Evolutionary conservation across 2,797 vertebrate species (phyloP).

Genomic region (Okamejei kenojei): DNA sequence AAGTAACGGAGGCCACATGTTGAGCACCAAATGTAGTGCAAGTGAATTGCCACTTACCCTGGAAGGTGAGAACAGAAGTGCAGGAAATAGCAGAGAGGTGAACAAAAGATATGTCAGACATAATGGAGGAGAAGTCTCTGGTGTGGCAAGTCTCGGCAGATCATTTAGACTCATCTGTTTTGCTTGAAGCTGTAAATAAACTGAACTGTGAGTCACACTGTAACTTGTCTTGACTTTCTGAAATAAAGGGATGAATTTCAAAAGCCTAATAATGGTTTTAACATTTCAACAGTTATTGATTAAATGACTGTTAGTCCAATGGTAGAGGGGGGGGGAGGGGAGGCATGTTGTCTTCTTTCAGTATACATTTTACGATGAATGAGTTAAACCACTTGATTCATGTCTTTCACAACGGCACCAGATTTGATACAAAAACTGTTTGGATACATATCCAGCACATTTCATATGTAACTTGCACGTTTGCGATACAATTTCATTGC

Average conservation of each 20-base stretch:
- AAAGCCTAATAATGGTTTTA: neutral
- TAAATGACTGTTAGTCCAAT: neutral
- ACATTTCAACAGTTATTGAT: neutral
- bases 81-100: too few species aligned
- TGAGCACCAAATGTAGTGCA: too few species aligned
- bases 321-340: neutral
- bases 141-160: too few species aligned
- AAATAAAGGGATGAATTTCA: neutral
- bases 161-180: too few species aligned
- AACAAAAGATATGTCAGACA: too few species aligned
- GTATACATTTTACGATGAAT: neutral
- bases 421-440: neutral
- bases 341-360: neutral
- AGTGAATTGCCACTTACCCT: too few species aligned
- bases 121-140: too few species aligned
- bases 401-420: neutral
- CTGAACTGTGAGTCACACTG: too few species aligned
- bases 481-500: neutral
- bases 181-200: too few species aligned
- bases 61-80: too few species aligned
- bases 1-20: too few species aligned
- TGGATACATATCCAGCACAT: neutral
- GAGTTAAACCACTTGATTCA: neutral
- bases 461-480: neutral
- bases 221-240: neutral